A percentile compares a stretch with the other conserved stretches of the same genome.
phyloP scores from a whole-genome alignment of 1,140 invertebrate genomes.

The Drosophila biarmipes region DNA sequence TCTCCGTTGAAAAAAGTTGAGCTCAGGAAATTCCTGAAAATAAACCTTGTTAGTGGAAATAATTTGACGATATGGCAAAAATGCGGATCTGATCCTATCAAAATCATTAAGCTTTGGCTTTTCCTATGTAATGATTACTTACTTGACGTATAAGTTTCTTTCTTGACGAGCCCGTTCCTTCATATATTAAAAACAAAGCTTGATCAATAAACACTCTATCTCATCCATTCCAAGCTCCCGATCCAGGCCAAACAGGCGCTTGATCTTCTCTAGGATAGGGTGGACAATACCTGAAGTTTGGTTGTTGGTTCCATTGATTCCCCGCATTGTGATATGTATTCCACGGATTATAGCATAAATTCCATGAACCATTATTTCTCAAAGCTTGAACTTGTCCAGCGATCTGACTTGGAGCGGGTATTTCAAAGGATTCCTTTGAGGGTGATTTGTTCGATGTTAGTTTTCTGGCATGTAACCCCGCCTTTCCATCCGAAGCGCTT shows the following conservation, averaged over 20 bases:
- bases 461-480: not conserved
- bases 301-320: not conserved
- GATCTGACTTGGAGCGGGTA: not conserved
- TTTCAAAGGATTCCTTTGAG: not conserved
- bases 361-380: not conserved
- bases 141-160: not conserved
- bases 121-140: not conserved
- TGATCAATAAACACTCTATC: too few relatives aligned
- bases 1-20: too few relatives aligned
- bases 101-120: not conserved
- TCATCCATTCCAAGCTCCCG: not conserved
- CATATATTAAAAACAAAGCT: not conserved
- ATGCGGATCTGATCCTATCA: not conserved
- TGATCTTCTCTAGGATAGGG: not conserved
- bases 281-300: not conserved
- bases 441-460: not conserved
- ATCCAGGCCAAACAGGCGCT: not conserved
- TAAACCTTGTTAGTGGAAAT: not conserved
- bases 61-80: not conserved
- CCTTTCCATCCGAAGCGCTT: not conserved
- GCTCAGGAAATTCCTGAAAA: not conserved
- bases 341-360: not conserved
- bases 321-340: too few relatives aligned
- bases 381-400: not conserved
- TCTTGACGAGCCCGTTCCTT: not conserved